phyloP scores from a whole-genome alignment of 1,140 invertebrate species.

The Micrasema longulum region DNA sequence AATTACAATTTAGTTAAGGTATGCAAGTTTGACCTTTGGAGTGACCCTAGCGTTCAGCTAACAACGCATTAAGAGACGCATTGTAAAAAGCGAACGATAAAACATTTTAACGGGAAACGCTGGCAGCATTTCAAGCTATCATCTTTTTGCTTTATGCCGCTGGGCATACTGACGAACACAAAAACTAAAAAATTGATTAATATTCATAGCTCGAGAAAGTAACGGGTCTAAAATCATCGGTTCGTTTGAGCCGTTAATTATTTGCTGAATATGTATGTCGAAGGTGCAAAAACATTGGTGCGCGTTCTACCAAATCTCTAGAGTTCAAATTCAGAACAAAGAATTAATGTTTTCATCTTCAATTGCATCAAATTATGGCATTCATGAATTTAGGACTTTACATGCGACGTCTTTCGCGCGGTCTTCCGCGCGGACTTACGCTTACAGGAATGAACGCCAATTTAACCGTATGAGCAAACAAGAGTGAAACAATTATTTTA shows the following conservation, averaged over 20 bases:
- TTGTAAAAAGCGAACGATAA: neutral
- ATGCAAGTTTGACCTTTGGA: neutral
- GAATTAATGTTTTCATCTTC: no score
- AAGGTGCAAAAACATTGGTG: neutral
- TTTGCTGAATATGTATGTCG: neutral
- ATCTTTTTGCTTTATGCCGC: no score
- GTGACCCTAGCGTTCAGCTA: neutral
- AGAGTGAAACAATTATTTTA: no score
- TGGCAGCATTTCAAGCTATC: no score
- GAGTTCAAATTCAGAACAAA: no score
- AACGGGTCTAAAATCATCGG: conserved; percentile 9
- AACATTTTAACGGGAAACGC: neutral
- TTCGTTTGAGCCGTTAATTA: conserved; percentile 10
- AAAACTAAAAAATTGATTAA: conserved; percentile 10
- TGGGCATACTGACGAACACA: neutral
- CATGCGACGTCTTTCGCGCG: no score
- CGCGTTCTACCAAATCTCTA: no score
- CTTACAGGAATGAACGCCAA: no score
- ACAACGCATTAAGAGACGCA: neutral
- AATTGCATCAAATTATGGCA: no score
- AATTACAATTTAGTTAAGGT: conserved; percentile 21
- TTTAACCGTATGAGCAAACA: no score
- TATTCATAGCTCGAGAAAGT: conserved; percentile 10
- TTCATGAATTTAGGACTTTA: no score
- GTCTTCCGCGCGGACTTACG: no score